Conservation (phyloP, 2,888 invertebrate species). For the Agonopterix arenella region DNA sequence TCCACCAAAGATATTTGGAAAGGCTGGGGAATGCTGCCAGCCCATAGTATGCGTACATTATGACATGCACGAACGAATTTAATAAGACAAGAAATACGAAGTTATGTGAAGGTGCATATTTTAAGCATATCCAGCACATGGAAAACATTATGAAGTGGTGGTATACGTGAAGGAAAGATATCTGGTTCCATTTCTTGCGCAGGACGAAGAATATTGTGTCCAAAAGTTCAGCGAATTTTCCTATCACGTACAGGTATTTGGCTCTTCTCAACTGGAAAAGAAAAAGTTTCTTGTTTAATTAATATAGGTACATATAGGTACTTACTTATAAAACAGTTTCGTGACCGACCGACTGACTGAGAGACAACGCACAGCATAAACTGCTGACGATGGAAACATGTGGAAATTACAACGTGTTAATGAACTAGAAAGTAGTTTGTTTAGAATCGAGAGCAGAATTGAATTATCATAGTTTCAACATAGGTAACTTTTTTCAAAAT, state of each 20-base stretch:
- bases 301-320: too few relatives aligned
- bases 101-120: conserved; percentile 81
- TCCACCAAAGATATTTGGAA: conserved; percentile 86
- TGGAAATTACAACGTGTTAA: too few relatives aligned
- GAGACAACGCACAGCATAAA: too few relatives aligned
- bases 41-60: conserved; percentile 87
- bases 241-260: conserved; percentile 80
- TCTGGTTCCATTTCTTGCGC: conserved; percentile 84
- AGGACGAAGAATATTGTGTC: conserved; percentile 91
- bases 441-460: too few relatives aligned
- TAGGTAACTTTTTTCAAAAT: too few relatives aligned
- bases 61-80: conserved; percentile 82
- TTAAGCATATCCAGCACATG: conserved; percentile 81
- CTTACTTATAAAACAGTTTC: too few relatives aligned
- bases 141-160: conserved; percentile 86
- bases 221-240: conserved; percentile 81
- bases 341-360: too few relatives aligned
- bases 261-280: conserved; percentile 4
- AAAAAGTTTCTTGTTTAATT: too few relatives aligned
- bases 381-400: too few relatives aligned
- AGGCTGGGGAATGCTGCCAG: conserved; percentile 81
- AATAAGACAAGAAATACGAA: conserved; percentile 79
- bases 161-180: conserved; percentile 90
- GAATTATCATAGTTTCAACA: too few relatives aligned
- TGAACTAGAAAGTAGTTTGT: too few relatives aligned